phyloP scores from a whole-genome alignment of 2,113 vertebrate genomes.

The Passer montanus region DNA sequence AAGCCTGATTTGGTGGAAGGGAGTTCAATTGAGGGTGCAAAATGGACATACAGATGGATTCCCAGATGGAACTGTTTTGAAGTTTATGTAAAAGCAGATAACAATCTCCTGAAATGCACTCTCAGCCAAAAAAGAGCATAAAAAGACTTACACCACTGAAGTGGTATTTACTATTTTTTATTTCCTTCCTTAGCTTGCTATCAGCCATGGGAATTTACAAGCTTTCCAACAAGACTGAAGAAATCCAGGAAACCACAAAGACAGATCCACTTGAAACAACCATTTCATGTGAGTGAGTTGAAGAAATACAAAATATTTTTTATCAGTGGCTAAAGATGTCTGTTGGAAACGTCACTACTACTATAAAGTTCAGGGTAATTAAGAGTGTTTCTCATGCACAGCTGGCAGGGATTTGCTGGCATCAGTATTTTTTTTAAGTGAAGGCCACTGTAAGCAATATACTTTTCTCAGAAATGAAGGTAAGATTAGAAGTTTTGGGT shows the following conservation, averaged over 20 bases:
- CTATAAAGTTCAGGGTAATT: background rate
- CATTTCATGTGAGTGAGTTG: conserved; percentile 3
- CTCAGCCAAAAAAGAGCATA: conserved; percentile 44
- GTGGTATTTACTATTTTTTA: conserved; percentile 62
- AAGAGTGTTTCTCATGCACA: background rate
- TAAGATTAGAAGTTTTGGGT: background rate
- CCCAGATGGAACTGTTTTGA: conserved; percentile 50
- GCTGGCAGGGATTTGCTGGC: background rate
- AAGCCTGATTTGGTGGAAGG: background rate
- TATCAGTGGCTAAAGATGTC: background rate
- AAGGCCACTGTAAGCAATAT: background rate
- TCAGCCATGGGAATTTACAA: conserved; percentile 67
- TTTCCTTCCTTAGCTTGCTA: conserved; percentile 45
- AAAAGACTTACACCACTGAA: conserved; percentile 50
- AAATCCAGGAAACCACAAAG: conserved; percentile 66
- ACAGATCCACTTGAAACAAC: conserved; percentile 50
- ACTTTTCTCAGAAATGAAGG: background rate
- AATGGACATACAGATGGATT: conserved; percentile 20
- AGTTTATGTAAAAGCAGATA: conserved; percentile 60
- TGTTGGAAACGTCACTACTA: background rate
- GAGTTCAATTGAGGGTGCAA: conserved; percentile 33
- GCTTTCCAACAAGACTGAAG: conserved; percentile 51
- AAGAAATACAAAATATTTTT: conserved; percentile 33
- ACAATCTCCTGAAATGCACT: conserved; percentile 51
- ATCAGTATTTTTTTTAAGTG: background rate